These are phyloP conservation scores for Ophion obscuratus DNA, from an alignment of 2,888 invertebrate species.

Conservation along the genomic window DNA sequence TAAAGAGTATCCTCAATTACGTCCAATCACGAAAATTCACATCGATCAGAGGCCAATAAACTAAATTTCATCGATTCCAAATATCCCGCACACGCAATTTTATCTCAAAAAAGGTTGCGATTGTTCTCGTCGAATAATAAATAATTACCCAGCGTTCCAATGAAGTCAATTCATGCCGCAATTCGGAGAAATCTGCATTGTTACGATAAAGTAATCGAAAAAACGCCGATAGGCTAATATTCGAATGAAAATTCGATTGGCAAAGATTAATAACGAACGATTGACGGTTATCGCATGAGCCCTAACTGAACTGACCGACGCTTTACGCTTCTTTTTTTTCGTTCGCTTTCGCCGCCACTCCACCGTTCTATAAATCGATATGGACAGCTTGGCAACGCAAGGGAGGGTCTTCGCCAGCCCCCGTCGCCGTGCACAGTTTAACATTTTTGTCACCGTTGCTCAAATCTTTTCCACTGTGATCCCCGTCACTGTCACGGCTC, in stretches of 20 bases:
- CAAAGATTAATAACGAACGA: conserved; percentile 10
- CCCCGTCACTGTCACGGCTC: conserved; percentile 4
- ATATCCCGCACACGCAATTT: not conserved
- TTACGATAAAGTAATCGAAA: not conserved
- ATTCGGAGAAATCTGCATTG: not conserved
- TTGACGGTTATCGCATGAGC: conserved; percentile 27
- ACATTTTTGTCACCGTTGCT: conserved; percentile 31
- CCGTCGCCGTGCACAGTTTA: not conserved
- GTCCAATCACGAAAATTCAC: not conserved
- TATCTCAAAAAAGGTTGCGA: not conserved
- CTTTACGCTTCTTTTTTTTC: conserved; percentile 16
- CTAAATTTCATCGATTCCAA: not conserved
- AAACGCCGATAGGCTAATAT: not conserved
- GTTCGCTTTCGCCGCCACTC: not conserved
- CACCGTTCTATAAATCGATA: conserved; percentile 39
- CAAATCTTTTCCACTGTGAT: not conserved
- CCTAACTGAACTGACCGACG: conserved; percentile 18
- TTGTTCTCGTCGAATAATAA: not conserved
- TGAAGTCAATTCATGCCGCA: not conserved
- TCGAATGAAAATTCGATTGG: not conserved
- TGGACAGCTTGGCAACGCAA: conserved; percentile 38
- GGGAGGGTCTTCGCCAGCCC: conserved; percentile 26
- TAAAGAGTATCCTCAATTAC: not conserved
- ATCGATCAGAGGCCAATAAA: not conserved
- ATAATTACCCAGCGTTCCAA: not conserved